Base-by-base conservation (phyloP, 2,797 vertebrate species). In the Sternarchorhynchus goeldii region DNA sequence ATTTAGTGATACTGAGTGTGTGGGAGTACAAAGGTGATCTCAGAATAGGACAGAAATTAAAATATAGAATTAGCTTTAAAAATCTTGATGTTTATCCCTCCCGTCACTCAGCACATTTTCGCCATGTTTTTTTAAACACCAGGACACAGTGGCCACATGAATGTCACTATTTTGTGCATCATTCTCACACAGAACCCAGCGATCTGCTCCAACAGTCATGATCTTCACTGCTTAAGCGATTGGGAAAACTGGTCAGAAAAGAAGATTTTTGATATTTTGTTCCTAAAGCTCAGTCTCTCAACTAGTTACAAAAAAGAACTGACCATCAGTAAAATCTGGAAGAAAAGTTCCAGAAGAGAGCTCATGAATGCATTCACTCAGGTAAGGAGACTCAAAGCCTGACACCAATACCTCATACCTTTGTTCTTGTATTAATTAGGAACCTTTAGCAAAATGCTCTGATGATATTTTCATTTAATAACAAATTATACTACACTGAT, bases 1-100 rank as follows among this genome's bases (percentile, higher is more conserved):
- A 89, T 86, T 80, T 81, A 56, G 55, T 16, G 29, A 63, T 36
- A 34, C 29, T 73, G 79, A 39, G 58, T 77, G 65, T 16, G 32
- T 39, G 29, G n/a, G 39, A 70, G 59, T 39, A 71, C 55, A 74
- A 75, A 62, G 67, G 62, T 64, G n/a, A 32, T 63, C 36, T 32
- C 21, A 29, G 31, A 56, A 68, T 45, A 34, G 39, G 55, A 55
- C 50, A 34, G 69, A 55, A 71, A 68, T 34, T 60, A 71, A 36
- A 60, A 53, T 39, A 25, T 73, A 25, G 58, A 20, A 39, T 79
- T 45, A 57, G 10, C 17, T 79, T 66, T 78, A 56, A 73, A 71
- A 58, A 36, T n/a, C 55, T 21, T 1, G 25, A 3, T 1, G 58
- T 31, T 59, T 6, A 16, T n/a, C 41, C 74, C 1, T 55, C 5